Conservation (phyloP, 2,888 invertebrate genomes). For the Torymus aiolomorphi region DNA sequence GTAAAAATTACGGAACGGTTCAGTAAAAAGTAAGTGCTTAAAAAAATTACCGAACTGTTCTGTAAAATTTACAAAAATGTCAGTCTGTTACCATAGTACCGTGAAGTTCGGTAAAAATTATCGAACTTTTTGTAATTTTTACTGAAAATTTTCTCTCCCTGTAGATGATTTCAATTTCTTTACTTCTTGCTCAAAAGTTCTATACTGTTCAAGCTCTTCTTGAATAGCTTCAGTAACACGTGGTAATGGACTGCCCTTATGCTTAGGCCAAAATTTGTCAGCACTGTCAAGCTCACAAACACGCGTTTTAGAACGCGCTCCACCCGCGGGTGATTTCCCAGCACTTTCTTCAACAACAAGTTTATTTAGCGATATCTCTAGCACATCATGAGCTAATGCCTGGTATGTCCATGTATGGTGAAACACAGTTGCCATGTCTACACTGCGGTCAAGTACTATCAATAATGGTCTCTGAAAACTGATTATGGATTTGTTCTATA, state of each 20-base stretch:
- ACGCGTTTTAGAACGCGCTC: constrained; percentile 86
- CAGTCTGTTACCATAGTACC: too few relatives aligned
- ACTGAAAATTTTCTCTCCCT: too few relatives aligned
- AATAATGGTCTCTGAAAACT: constrained; percentile 96
- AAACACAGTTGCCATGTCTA: constrained; percentile 97
- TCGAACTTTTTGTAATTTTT: too few relatives aligned
- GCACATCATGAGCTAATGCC: constrained; percentile 96
- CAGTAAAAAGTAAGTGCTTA: too few relatives aligned
- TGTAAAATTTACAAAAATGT: too few relatives aligned
- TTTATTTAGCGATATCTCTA: constrained; percentile 93
- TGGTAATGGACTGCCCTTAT: constrained; percentile 96
- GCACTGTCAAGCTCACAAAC: constrained; percentile 92
- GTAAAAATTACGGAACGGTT: too few relatives aligned
- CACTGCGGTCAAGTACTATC: constrained; percentile 93
- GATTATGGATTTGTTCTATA: constrained; percentile 62
- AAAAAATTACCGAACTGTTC: too few relatives aligned
- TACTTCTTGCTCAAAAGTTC: constrained; percentile 96
- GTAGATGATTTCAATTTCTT: constrained; percentile 93
- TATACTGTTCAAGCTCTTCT: constrained; percentile 96
- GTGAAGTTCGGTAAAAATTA: too few relatives aligned
- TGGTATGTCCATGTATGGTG: constrained; percentile 99
- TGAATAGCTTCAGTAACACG: constrained; percentile 99
- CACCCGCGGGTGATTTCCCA: constrained; percentile 77
- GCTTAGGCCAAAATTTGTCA: constrained; percentile 94
- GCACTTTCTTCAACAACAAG: constrained; percentile 82